Base-by-base conservation (phyloP, 2,797 vertebrate genomes). In the Prunella strophiata region DNA sequence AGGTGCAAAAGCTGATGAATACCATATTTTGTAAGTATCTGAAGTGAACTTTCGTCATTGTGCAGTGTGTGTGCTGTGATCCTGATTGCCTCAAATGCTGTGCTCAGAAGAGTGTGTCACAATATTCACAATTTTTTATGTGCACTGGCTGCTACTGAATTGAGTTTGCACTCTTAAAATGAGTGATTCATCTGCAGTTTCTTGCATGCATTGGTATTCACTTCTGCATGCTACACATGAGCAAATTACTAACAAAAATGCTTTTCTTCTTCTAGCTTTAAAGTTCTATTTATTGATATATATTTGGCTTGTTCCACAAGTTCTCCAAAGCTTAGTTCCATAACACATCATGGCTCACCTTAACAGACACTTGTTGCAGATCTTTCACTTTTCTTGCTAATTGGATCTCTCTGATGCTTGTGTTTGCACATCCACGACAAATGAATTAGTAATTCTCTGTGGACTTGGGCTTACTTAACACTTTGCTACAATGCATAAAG, bases 1-100 rank as follows among this genome's bases (percentile, higher is more conserved):
- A 99, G 97, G 99, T 99, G 9, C 99, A 99, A 97, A 99, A 99
- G 96, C 98, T 99, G 93, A 99, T 99, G 99, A 99, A 98, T 47
- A 99, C 99, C 13, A 97, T 98, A 55, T 99, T 99, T 97, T 99
- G 99, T 99, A 98, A 98, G 98, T 97, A 90, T 89, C 25, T 52
- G 38, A 83, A 63, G 11, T 47, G 25, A 73, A 50, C 9, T 30
- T 73, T 30, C 88, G 18, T 48, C 34, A 72, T 12, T 36, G 13
- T 71, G 18, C n/a, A 36, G 21, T 22, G 7, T 40, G 10, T 11
- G 7, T 8, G 3, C 34, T 63, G 8, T 47, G 29, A 3, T 72
- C 34, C 8, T 26, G 59, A 79, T 81, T 74, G 42, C 34, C 27
- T 89, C 79, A 70, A 21, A 16, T 84, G 18, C 62, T 87, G 13